Evolutionary conservation across 2,888 invertebrate genomes (phyloP).

Genomic region (Crossocerus cetratus): DNA sequence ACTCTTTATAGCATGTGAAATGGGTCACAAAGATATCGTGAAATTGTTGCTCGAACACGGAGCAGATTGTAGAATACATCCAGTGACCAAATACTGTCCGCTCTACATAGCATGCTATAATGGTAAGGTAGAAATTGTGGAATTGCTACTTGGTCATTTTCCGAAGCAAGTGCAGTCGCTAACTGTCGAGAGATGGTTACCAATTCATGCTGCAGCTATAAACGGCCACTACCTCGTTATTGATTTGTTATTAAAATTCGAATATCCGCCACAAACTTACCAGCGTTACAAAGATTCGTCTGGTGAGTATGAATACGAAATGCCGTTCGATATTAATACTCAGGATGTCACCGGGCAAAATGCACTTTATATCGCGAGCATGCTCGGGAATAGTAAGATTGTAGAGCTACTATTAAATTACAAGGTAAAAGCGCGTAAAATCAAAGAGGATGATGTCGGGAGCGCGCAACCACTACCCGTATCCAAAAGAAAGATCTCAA

Average conservation of each 20-base stretch:
- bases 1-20: constrained; percentile 92
- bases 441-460: constrained; percentile 75
- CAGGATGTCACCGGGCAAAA: constrained; percentile 94
- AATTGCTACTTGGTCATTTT: constrained; percentile 86
- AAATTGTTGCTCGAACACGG: constrained; percentile 87
- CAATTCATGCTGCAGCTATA: constrained; percentile 94
- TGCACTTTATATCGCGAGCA: constrained; percentile 92
- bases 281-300: constrained; percentile 83
- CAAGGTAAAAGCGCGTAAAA: constrained; percentile 81
- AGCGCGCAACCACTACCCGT: constrained; percentile 66
- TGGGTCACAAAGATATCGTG: constrained; percentile 88
- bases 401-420: constrained; percentile 87
- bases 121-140: constrained; percentile 88
- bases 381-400: constrained; percentile 88
- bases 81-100: constrained; percentile 94
- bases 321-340: constrained; percentile 95
- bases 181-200: constrained; percentile 95
- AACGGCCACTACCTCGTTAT: constrained; percentile 90
- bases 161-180: constrained; percentile 91
- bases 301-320: constrained; percentile 88
- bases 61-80: constrained; percentile 93
- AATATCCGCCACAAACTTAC: constrained; percentile 86
- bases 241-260: constrained; percentile 87
- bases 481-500: constrained; percentile 86
- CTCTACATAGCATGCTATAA: constrained; percentile 94